Percentiles rank a stretch among this genome's conserved stretches.
These are phyloP conservation scores for Heliconius ethilla DNA, from an alignment of 2,888 invertebrate genomes.

Conservation along the genomic window DNA sequence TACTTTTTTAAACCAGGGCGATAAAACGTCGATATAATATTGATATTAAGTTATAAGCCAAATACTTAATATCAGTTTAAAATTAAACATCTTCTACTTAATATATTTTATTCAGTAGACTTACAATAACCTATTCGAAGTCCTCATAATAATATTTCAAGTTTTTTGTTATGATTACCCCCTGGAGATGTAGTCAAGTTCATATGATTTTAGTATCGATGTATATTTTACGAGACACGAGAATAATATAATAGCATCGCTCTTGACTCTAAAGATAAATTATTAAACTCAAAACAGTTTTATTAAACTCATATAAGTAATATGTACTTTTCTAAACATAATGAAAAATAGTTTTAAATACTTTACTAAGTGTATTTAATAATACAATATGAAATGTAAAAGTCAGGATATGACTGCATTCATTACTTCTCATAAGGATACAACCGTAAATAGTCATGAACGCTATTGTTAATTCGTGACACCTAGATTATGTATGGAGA, in stretches of 20 bases:
- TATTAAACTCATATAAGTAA: no score
- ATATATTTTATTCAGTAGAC: neutral
- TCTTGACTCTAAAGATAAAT: no score
- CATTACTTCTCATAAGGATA: conserved; percentile 39
- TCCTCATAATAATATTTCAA: no score
- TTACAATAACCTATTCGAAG: neutral
- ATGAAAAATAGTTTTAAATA: neutral
- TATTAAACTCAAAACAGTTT: no score
- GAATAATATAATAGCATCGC: no score
- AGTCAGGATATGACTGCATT: conserved; percentile 38
- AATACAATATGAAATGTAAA: conserved; percentile 29
- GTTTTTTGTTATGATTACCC: no score
- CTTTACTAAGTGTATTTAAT: conserved; percentile 16
- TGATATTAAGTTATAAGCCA: neutral
- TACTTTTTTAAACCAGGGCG: no score
- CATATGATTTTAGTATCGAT: no score
- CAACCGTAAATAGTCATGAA: conserved; percentile 35
- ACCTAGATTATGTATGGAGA: conserved; percentile 43
- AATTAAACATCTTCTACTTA: neutral
- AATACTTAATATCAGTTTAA: neutral
- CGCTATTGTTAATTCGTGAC: conserved; percentile 49
- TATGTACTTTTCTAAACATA: neutral
- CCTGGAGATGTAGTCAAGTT: no score
- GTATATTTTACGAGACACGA: no score
- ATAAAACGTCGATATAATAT: no score